A percentile compares a stretch with the other conserved stretches of the same genome.
phyloP scores from a whole-genome alignment of 2,888 invertebrate genomes.

The Timema cristinae region DNA sequence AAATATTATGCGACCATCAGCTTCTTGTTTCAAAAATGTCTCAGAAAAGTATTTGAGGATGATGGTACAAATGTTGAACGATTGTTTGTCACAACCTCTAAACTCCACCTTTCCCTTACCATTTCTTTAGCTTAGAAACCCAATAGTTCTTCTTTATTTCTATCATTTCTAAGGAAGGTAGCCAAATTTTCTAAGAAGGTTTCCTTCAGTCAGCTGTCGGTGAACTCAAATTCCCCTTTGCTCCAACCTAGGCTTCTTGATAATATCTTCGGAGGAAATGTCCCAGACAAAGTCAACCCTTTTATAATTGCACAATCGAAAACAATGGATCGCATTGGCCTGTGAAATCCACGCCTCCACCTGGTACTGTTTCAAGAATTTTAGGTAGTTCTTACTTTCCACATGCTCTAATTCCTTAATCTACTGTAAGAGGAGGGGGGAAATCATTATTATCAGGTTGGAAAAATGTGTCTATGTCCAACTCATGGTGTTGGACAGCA shows the following conservation, averaged over 20 bases:
- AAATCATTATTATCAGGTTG: not conserved
- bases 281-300: slow-evolving; percentile 5
- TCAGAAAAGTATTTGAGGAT: not conserved
- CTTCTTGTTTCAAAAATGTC: not conserved
- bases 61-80: not conserved
- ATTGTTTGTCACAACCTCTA: not conserved
- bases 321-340: slow-evolving; percentile 11
- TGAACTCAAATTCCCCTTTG: not conserved
- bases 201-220: not conserved
- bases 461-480: slow-evolving; percentile 5
- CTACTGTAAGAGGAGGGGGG: not conserved
- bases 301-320: slow-evolving; percentile 2
- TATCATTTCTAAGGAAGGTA: slow-evolving; percentile 6
- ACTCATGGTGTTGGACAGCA: not conserved
- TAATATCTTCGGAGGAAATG: not conserved
- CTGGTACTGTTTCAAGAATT: not conserved
- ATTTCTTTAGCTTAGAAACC: not conserved
- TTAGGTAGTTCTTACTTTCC: not conserved
- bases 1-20: not conserved
- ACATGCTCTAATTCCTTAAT: not conserved
- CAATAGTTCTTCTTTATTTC: not conserved
- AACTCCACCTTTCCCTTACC: not conserved
- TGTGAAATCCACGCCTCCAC: slow-evolving; percentile 10
- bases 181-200: not conserved
- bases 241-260: not conserved